These are phyloP conservation scores for Haemorhous mexicanus DNA, from an alignment of 2,113 vertebrate genomes.

Conservation along the genomic window DNA sequence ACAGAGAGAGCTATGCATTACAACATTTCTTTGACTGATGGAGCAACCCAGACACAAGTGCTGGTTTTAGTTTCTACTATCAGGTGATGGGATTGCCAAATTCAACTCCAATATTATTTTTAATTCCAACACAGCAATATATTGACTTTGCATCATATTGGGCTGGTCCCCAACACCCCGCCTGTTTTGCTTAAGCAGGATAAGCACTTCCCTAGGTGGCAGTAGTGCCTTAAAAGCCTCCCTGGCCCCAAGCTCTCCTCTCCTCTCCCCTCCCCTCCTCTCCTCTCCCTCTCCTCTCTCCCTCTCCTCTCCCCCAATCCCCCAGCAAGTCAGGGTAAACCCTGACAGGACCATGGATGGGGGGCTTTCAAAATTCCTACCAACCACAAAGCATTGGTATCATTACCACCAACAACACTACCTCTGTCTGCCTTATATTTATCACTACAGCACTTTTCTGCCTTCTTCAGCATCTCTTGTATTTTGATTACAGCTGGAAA, in stretches of 20 bases:
- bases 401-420: neutral
- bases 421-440: neutral
- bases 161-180: neutral
- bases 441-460: neutral
- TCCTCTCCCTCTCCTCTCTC: too few species aligned
- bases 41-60: neutral
- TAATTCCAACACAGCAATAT: neutral
- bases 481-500: neutral
- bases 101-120: neutral
- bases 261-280: too few species aligned
- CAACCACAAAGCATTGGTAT: rapidly evolving
- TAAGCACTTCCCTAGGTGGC: neutral
- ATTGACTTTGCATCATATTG: rapidly evolving
- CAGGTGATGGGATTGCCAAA: neutral
- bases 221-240: neutral
- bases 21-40: neutral
- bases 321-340: rapidly evolving
- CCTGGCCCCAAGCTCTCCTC: rapidly evolving
- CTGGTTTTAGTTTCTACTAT: neutral
- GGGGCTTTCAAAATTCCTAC: neutral
- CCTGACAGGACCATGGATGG: rapidly evolving
- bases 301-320: too few species aligned
- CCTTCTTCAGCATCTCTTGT: neutral
- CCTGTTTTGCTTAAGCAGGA: neutral
- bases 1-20: neutral